Evolutionary conservation across 2,113 vertebrate genomes (phyloP), one percentile per base, ranked within the genome.

Genomic region (Lepus americanus): DNA sequence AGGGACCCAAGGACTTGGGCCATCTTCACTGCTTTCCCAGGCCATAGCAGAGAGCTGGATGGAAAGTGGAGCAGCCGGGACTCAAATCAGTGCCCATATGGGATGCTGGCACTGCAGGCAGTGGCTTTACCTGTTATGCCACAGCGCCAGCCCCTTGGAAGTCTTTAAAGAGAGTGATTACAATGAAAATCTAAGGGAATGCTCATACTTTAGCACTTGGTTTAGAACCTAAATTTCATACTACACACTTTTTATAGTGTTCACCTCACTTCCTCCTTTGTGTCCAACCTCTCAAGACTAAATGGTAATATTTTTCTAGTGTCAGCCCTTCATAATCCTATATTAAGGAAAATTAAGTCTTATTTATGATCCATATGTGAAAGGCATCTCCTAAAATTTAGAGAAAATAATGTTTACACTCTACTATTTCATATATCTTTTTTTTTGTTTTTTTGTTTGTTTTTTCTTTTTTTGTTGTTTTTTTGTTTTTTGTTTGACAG

Each of bases 151-250:
- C 39, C 39, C 39, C 39, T 39, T 39, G 39, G 4, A 67, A 77
- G 22, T 67, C 91, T 90, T 95, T 94, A 51, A 89, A 92, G 51
- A 44, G 33, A 44, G 17, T 89, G 17, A 64, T 91, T 95, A 33
- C 44, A 93, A 64, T 80, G 44, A 81, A 95, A 95, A 67, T 81
- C 44, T 92, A 55, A 72, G 20, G 36, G 36, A 73, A 84, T 89
- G 29, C 19, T 89, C 29, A 1, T 69, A 78, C 13, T 93, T 73
- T 96, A 31, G 23, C n/a, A 89, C 4, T 94, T 94, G 7, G 14
- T 96, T 73, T 94, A 84, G 55, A 97, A 77, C 23, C 83, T 80
- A 94, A 95, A 33, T 86, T 89, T 39, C 36, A 31, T 72, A 80
- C 74, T 89, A 76, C 59, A 25, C 70, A 39, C 67, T 79, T 72